Evolutionary conservation across 2,888 invertebrate genomes (phyloP).

Genomic region (Dastarcus helophoroides): DNA sequence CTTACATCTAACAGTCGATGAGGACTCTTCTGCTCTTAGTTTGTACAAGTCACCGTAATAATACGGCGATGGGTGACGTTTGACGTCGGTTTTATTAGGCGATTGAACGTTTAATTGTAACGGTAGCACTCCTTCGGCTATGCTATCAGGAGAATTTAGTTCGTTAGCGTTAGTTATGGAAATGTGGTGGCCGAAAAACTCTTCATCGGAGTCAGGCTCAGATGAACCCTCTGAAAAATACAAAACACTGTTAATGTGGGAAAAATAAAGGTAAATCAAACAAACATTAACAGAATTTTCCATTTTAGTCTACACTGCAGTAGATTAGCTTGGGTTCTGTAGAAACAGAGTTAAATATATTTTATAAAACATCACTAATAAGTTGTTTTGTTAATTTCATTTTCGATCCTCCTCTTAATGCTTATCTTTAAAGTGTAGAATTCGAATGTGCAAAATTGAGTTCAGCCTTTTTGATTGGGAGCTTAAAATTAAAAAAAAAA

Average conservation of each 20-base stretch:
- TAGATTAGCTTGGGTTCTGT: too few relatives aligned
- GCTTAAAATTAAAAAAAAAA: too few relatives aligned
- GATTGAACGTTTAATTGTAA: conserved; percentile 38
- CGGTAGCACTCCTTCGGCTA: conserved; percentile 39
- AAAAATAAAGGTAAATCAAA: too few relatives aligned
- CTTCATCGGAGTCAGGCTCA: conserved; percentile 35
- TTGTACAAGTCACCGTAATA: conserved; percentile 71
- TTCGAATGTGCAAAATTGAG: too few relatives aligned
- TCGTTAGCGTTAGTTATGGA: conserved; percentile 36
- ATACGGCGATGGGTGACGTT: conserved; percentile 69
- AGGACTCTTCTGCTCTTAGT: conserved; percentile 26
- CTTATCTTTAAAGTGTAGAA: too few relatives aligned
- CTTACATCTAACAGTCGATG: conserved; percentile 16
- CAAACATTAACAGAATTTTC: too few relatives aligned
- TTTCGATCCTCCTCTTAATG: too few relatives aligned
- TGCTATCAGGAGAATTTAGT: conserved; percentile 59
- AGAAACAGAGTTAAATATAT: too few relatives aligned
- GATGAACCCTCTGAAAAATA: conserved; percentile 34
- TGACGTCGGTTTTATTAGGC: conserved; percentile 43
- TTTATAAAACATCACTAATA: too few relatives aligned
- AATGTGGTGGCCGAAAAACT: conserved; percentile 30
- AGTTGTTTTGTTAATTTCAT: too few relatives aligned
- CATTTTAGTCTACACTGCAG: too few relatives aligned
- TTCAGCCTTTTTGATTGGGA: too few relatives aligned
- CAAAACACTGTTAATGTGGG: not conserved